Base-by-base conservation (phyloP, 2,113 vertebrate genomes). In the Saccopteryx bilineata region DNA sequence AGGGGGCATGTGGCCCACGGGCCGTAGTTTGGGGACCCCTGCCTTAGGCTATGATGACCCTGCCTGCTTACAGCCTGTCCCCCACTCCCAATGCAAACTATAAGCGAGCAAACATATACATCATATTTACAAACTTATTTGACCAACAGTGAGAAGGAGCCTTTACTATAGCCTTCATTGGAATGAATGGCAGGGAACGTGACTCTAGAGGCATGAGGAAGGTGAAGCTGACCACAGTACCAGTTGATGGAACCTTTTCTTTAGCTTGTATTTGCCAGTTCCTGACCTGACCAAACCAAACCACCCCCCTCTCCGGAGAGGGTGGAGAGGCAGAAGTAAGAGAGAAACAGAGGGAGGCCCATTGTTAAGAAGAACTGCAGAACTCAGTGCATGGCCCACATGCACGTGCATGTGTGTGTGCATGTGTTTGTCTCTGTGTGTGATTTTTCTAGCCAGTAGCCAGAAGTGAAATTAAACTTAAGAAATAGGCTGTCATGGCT, bases 391-490 rank as follows among this genome's bases (percentile, higher is more conserved):
- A 23, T 46, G 21, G 39, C 39, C 39, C 39, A 39, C 39, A 39
- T 54, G 69, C 9, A 23, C 33, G 21, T 31, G 12, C 60, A 2
- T 24, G 66, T 71, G 21, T 56, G 65, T 26, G 66, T 39, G 11
- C n/a, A 19, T 80, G 17, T 84, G 58, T 31, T 24, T 66, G 50
- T 74, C 7, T 92, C 23, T 56, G 50, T n/a, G 2, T n/a, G 13
- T 66, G 19, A 18, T 7, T 79, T 92, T 84, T 69, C 76, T 88
- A 84, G 19, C 18, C 5, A 58, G 21, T 74, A 63, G 28, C 46
- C 63, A 85, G 68, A 80, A 69, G 63, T 74, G n/a, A 93, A 88
- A 28, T 74, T 28, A 95, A 88, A 24, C 63, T 60, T 60, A 89
- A 56, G 82, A 91, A 74, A 58, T 5, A 82, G 24, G 31, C 58